Conservation (phyloP, 2,113 vertebrate species). For the Actinemys pallida region DNA sequence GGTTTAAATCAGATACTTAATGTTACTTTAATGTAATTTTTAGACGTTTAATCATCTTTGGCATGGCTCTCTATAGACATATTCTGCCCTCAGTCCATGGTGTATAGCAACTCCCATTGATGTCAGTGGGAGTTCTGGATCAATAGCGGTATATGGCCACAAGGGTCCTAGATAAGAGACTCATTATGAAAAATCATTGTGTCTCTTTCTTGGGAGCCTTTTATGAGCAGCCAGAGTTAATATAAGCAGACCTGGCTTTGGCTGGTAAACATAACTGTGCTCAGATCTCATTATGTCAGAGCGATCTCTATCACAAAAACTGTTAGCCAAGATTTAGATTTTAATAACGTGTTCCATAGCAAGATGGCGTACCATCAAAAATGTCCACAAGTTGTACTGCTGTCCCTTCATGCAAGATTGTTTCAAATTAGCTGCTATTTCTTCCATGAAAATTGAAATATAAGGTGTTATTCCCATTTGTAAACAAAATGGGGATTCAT, state of each 20-base stretch:
- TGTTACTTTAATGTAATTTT: neutral
- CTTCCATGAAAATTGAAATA: neutral
- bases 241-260: neutral
- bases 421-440: neutral
- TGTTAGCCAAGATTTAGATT: neutral
- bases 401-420: neutral
- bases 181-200: neutral
- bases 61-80: neutral
- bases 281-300: neutral
- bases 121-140: conserved; percentile 19
- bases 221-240: neutral
- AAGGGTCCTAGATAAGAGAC: neutral
- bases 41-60: neutral
- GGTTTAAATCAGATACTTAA: neutral
- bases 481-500: neutral
- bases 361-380: neutral
- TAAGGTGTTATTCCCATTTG: neutral
- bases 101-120: conserved; percentile 11
- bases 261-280: neutral
- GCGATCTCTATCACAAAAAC: neutral
- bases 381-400: neutral
- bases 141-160: neutral
- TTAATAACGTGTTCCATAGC: neutral
- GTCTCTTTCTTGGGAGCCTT: neutral
- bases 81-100: neutral